These are phyloP conservation scores for Patagioenas fasciata DNA, from an alignment of 2,113 vertebrate genomes.

Conservation along the genomic window DNA sequence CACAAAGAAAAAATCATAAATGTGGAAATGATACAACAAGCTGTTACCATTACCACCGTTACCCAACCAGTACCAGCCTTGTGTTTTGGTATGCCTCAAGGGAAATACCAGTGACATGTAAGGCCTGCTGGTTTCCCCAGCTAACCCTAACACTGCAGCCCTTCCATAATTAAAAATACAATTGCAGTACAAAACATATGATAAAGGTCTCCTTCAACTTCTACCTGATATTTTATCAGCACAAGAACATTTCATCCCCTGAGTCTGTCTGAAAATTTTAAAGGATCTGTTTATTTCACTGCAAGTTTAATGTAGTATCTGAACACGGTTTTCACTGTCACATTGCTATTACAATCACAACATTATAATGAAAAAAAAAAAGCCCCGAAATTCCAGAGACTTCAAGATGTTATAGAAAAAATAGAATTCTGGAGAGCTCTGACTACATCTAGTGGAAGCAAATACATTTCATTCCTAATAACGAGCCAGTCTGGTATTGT, in stretches of 20 bases:
- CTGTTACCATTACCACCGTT: background rate
- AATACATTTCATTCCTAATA: constrained; percentile 15
- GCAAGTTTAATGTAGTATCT: background rate
- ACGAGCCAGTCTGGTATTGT: background rate
- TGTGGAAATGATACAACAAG: background rate
- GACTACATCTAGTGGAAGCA: constrained; percentile 38
- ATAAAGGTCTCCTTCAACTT: background rate
- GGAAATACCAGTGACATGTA: background rate
- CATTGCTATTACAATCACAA: background rate
- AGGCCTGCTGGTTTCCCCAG: background rate
- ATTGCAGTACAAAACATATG: rapidly evolving
- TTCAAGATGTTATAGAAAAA: background rate
- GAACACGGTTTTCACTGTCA: background rate
- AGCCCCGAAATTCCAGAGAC: background rate
- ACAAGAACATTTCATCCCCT: background rate
- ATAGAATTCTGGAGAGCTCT: background rate
- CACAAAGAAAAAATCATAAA: background rate
- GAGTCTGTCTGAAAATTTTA: background rate
- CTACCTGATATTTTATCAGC: background rate
- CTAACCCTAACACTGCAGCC: background rate
- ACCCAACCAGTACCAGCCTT: background rate
- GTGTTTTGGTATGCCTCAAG: background rate
- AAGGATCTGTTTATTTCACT: background rate
- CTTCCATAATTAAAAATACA: background rate
- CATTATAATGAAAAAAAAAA: background rate